phyloP scores from a whole-genome alignment of 1,140 invertebrate species.

The Pogonus chalceus region DNA sequence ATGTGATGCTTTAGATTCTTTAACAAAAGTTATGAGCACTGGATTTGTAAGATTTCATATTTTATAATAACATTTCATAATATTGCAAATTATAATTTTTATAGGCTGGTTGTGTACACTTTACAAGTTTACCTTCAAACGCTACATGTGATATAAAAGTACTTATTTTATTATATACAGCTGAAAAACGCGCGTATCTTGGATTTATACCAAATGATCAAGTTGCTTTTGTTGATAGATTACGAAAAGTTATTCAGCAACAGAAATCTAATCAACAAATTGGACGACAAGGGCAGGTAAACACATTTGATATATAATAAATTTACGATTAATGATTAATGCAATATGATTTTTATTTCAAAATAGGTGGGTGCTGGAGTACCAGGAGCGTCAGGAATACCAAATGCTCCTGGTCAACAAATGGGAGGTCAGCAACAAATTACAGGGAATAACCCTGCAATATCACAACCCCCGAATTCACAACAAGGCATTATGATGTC shows the following conservation, averaged over 20 bases:
- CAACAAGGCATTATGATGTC: slow-evolving; percentile 47
- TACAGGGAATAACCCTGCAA: slow-evolving; percentile 32
- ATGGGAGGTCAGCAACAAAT: slow-evolving; percentile 21
- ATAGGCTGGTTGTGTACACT: slow-evolving; percentile 86
- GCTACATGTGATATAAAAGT: slow-evolving; percentile 81
- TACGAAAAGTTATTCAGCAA: slow-evolving; percentile 72
- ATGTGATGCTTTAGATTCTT: slow-evolving; percentile 67
- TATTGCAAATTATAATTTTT: slow-evolving; percentile 23
- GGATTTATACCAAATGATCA: slow-evolving; percentile 95
- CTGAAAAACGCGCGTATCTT: slow-evolving; percentile 80
- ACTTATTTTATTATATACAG: slow-evolving; percentile 80
- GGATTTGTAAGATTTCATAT: slow-evolving; percentile 68
- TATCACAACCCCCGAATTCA: slow-evolving; percentile 37
- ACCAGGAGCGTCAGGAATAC: slow-evolving; percentile 17
- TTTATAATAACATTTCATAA: slow-evolving; percentile 14
- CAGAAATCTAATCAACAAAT: slow-evolving; percentile 39
- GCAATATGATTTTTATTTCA: not conserved
- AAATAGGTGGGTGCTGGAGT: slow-evolving; percentile 22
- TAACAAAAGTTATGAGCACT: slow-evolving; percentile 83
- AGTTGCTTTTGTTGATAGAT: slow-evolving; percentile 66
- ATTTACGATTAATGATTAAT: not conserved
- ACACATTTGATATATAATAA: not conserved
- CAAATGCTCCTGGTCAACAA: not conserved
- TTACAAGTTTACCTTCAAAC: slow-evolving; percentile 51
- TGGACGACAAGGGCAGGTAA: slow-evolving; percentile 24